Evolutionary conservation across 2,888 invertebrate genomes (phyloP).

Genomic region (Bibio marci): DNA sequence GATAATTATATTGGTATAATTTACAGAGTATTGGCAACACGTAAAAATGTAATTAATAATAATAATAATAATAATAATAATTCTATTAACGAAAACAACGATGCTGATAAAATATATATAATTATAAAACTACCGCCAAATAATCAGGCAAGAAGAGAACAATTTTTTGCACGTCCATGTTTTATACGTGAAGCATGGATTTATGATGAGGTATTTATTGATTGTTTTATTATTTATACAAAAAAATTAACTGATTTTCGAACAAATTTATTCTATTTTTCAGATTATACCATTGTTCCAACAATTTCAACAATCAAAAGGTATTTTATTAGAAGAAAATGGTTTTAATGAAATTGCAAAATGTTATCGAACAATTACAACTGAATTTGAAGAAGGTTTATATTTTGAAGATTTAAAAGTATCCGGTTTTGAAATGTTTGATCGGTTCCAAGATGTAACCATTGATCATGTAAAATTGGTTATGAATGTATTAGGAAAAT

Average conservation of each 20-base stretch:
- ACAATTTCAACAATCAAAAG: conserved; percentile 17
- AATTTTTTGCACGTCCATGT: conserved; percentile 19
- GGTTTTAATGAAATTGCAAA: conserved; percentile 17
- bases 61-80: background rate
- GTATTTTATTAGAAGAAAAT: conserved; percentile 9
- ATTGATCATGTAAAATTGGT: conserved; percentile 24
- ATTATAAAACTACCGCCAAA: conserved; percentile 21
- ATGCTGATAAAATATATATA: background rate
- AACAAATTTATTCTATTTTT: background rate
- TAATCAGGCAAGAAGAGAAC: conserved; percentile 18
- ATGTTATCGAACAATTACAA: conserved; percentile 14
- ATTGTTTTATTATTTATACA: background rate
- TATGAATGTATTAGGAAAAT: conserved; percentile 29
- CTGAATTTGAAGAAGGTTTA: conserved; percentile 28
- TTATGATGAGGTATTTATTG: conserved; percentile 16
- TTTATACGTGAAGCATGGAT: conserved; percentile 20
- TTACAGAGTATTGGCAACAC: conserved; percentile 13
- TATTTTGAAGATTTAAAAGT: conserved; percentile 31
- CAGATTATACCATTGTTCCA: conserved; percentile 17
- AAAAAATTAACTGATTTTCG: background rate
- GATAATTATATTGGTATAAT: conserved; percentile 24
- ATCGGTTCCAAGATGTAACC: conserved; percentile 26
- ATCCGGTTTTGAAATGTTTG: conserved; percentile 27
- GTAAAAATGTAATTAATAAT: no score
- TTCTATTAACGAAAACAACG: background rate